Conservation (phyloP, 2,888 invertebrate species). For the Hypomecis atomaria region DNA sequence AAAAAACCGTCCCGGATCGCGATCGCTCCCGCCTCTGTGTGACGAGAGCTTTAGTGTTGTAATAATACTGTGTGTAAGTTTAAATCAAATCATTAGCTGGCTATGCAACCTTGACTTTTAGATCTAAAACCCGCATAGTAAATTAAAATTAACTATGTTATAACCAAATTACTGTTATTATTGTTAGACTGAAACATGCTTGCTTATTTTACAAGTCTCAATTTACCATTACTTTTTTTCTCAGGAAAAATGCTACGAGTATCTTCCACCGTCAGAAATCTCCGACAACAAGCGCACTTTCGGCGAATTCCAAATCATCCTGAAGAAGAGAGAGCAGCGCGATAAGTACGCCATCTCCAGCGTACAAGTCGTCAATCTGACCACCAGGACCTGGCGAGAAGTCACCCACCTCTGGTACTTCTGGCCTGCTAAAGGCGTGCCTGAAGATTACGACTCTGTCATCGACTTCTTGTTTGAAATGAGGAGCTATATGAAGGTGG, state of each 20-base stretch:
- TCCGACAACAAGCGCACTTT: slow-evolving; percentile 94
- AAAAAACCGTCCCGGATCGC: too few species aligned
- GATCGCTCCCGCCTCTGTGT: too few species aligned
- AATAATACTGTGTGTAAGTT: too few species aligned
- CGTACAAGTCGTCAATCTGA: slow-evolving; percentile 92
- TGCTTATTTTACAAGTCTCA: neutral
- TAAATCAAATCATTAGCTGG: too few species aligned
- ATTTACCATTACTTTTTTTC: slow-evolving; percentile 46
- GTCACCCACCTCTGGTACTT: slow-evolving; percentile 97
- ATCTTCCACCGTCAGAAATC: slow-evolving; percentile 96
- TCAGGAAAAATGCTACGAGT: slow-evolving; percentile 95
- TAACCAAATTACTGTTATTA: too few species aligned
- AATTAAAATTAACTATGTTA: too few species aligned
- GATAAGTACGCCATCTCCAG: slow-evolving; percentile 96
- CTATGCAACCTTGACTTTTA: too few species aligned
- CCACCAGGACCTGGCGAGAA: slow-evolving; percentile 93
- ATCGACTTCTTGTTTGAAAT: slow-evolving; percentile 95
- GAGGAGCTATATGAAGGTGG: slow-evolving; percentile 83
- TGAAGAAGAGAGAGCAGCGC: slow-evolving; percentile 94
- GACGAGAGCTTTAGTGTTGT: too few species aligned
- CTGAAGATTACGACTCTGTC: slow-evolving; percentile 92
- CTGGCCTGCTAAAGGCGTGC: slow-evolving; percentile 96
- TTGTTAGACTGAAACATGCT: too few species aligned
- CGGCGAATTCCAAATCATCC: slow-evolving; percentile 94
- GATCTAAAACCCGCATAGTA: too few species aligned